Evolutionary conservation across 2,888 invertebrate genomes (phyloP), one percentile per base, ranked within the genome.

Genomic region (Agriotes lineatus): DNA sequence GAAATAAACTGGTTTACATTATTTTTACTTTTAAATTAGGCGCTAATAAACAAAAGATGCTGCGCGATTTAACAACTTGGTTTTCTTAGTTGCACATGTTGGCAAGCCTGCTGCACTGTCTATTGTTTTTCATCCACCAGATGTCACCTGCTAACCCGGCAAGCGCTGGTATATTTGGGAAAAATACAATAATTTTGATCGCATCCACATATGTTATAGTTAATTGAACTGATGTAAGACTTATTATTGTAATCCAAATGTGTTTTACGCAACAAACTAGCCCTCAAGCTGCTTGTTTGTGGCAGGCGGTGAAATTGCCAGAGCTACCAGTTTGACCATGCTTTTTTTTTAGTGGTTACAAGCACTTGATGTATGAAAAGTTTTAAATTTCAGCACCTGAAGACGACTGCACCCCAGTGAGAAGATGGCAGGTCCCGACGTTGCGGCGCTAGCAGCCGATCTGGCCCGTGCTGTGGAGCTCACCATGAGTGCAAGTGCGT

Each of bases 381-480:
- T n/a, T 48, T 56, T 39, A 48, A 45, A 45, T 66, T 54, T 19
- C 42, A 60, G 66, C 54, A 60, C 44, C 66, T 39, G 22, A 52
- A 67, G 54, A 54, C 66, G 25, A 19, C 62, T 61, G 54, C 33
- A 57, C 20, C 44, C 56, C 33, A 16, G 61, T 60, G 65, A 52
- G 57, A 59, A 70, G 45, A 85, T 87, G 83, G 87, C 87, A 72
- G 87, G 86, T 44, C 87, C 88, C 66, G 90, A 91, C 82, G 90
- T 91, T 73, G 86, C 87, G 72, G 88, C 90, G 73, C 86, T 91
- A 80, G 93, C 93, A 71, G 91, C 91, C 65, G 94, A 94, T 82
- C 86, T 95, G 75, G 93, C 93, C 64, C 87, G 91, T 64, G 94
- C 94, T 50, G 92, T 95, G 35, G 94, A 95, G 79, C 86, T 94